Percentiles rank a stretch among this genome's conserved stretches.
Evolutionary conservation across 2,113 vertebrate genomes (phyloP).

Genomic region (Vidua chalybeata): DNA sequence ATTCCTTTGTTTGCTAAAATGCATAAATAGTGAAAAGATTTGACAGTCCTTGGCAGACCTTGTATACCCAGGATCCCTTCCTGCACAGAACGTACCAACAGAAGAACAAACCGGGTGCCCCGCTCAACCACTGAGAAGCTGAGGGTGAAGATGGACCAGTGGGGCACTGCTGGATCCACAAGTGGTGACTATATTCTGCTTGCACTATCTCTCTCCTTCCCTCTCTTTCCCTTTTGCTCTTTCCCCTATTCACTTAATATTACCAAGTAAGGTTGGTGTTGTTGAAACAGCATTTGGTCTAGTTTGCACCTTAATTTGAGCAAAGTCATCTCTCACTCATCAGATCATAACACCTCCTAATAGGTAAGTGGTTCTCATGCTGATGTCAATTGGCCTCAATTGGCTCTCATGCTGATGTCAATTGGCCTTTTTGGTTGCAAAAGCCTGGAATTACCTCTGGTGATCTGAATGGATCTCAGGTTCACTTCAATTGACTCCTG

Average conservation of each 20-base stretch:
- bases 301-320: background rate
- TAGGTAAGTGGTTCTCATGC: background rate
- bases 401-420: background rate
- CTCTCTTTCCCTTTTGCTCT: background rate
- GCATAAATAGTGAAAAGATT: background rate
- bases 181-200: no score
- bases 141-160: background rate
- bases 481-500: background rate
- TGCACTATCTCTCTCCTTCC: background rate
- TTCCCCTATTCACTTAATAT: background rate
- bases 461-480: background rate
- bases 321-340: background rate
- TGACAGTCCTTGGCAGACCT: background rate
- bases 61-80: background rate
- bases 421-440: background rate
- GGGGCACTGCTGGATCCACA: background rate
- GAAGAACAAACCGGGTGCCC: accelerated
- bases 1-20: background rate
- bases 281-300: background rate
- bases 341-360: accelerated
- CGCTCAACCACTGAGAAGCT: background rate
- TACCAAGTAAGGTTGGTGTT: background rate
- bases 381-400: background rate
- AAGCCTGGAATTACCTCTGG: background rate
- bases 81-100: background rate